Evolutionary conservation across 2,888 invertebrate species (phyloP).

Genomic region (Yponomeuta cagnagella): DNA sequence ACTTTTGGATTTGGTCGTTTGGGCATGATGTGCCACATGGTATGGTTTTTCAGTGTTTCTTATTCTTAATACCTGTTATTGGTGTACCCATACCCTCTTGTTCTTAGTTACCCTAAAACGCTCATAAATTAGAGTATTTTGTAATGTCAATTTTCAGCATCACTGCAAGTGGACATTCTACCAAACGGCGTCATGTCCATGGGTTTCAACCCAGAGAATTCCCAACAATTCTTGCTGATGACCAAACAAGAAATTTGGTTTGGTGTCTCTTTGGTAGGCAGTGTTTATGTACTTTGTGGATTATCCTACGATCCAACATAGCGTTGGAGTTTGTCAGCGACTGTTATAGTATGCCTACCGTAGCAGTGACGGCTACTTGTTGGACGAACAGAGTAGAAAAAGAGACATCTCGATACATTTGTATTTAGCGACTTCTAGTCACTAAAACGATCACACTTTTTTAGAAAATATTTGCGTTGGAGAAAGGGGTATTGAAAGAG

Average conservation of each 20-base stretch:
- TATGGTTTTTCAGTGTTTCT: slow-evolving; percentile 29
- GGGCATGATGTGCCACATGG: slow-evolving; percentile 72
- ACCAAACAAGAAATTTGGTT: slow-evolving; percentile 54
- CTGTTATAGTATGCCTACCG: too few relatives aligned
- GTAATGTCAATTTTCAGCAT: neutral
- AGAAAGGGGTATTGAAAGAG: slow-evolving; percentile 48
- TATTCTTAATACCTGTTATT: neutral
- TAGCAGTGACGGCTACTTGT: too few relatives aligned
- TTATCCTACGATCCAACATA: too few relatives aligned
- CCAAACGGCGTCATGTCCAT: slow-evolving; percentile 42
- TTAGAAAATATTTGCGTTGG: slow-evolving; percentile 51
- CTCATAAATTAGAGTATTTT: neutral
- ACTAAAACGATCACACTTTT: too few relatives aligned
- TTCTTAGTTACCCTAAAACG: neutral
- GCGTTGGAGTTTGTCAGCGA: too few relatives aligned
- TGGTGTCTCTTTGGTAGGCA: slow-evolving; percentile 40
- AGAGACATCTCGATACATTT: too few relatives aligned
- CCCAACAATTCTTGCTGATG: slow-evolving; percentile 51
- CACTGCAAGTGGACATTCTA: slow-evolving; percentile 27
- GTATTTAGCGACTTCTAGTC: too few relatives aligned
- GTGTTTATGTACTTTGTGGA: neutral
- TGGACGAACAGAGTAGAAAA: too few relatives aligned
- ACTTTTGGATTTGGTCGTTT: slow-evolving; percentile 79
- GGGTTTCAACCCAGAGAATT: slow-evolving; percentile 49
- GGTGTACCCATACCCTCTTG: neutral